phyloP scores from a whole-genome alignment of 1,140 invertebrate species.

The Sminthurides bifidus region DNA sequence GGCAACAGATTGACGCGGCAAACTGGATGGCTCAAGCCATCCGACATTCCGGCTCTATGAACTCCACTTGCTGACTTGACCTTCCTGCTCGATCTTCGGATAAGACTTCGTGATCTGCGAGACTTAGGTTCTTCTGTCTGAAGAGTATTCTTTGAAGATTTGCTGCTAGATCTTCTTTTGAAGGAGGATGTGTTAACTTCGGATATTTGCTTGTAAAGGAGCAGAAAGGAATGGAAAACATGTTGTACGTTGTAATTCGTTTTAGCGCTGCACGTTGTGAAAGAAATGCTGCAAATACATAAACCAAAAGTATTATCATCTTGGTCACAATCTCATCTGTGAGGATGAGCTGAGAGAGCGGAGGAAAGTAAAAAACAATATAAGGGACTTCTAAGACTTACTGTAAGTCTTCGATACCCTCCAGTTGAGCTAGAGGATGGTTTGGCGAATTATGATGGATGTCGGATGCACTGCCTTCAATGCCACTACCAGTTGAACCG shows the following conservation, averaged over 20 bases:
- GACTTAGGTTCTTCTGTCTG: conserved; percentile 8
- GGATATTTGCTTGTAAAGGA: conserved; percentile 9
- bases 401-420: conserved; percentile 36
- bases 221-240: conserved; percentile 5
- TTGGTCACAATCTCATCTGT: too few relatives aligned
- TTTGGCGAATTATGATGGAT: too few relatives aligned
- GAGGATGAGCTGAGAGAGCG: background rate
- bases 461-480: too few relatives aligned
- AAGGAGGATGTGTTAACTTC: conserved; percentile 3
- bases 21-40: background rate
- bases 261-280: background rate
- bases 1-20: too few relatives aligned
- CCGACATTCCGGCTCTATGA: conserved; percentile 2
- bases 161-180: conserved; percentile 1
- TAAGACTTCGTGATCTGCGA: conserved; percentile 48
- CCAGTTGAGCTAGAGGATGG: conserved; percentile 46
- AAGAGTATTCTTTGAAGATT: background rate
- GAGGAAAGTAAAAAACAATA: too few relatives aligned
- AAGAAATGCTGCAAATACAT: conserved; percentile 2
- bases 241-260: conserved; percentile 3
- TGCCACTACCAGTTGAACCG: too few relatives aligned
- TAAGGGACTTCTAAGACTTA: background rate
- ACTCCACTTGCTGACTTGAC: conserved; percentile 46
- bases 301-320: too few relatives aligned
- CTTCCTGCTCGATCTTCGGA: conserved; percentile 59